phyloP scores from a whole-genome alignment of 53 echinoderm and acorn worm species.

The Antedon mediterranea region DNA sequence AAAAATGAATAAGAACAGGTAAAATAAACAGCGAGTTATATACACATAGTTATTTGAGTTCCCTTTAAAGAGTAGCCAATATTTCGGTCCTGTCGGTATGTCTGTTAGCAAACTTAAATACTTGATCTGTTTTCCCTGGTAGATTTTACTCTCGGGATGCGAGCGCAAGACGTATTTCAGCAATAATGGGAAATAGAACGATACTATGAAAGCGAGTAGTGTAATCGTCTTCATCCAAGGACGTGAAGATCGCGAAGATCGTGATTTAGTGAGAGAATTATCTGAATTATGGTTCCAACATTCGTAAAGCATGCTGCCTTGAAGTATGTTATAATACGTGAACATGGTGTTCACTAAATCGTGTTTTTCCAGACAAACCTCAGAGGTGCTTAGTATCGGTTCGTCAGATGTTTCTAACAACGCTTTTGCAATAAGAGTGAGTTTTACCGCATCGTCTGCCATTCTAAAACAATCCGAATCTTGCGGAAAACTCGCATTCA shows the following conservation, averaged over 20 bases:
- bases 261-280: conserved; percentile 3
- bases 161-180: conserved; percentile 34
- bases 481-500: conserved; percentile 16
- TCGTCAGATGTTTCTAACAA: background rate
- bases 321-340: conserved; percentile 46
- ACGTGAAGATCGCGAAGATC: conserved; percentile 20
- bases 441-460: conserved; percentile 20
- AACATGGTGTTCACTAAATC: background rate
- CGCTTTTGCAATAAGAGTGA: conserved; percentile 23
- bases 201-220: conserved; percentile 16
- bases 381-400: conserved; percentile 25
- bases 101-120: conserved; percentile 50
- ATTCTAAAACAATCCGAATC: conserved; percentile 18
- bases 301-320: conserved; percentile 52
- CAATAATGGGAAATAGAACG: conserved; percentile 39
- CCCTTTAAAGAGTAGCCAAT: conserved; percentile 45
- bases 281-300: conserved; percentile 33
- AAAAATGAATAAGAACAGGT: conserved; percentile 35
- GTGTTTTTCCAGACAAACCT: conserved; percentile 34
- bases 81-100: conserved; percentile 71
- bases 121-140: background rate
- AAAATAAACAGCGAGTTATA: conserved; percentile 38
- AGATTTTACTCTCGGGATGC: background rate
- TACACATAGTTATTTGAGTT: conserved; percentile 24
- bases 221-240: conserved; percentile 23